phyloP scores from a whole-genome alignment of 2,888 invertebrate genomes.

The Cyaniris semiargus region DNA sequence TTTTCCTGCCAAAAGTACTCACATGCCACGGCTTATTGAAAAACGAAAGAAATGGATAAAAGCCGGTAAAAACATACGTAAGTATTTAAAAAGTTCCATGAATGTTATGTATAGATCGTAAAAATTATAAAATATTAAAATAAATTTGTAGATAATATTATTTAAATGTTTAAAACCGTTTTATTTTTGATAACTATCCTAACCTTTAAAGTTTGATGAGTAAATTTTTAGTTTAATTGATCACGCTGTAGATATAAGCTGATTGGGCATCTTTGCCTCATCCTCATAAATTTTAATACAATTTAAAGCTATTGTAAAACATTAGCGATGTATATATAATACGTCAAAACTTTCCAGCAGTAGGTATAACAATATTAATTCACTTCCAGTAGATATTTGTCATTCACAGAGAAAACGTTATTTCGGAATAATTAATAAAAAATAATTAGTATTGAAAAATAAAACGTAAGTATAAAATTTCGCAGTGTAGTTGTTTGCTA shows the following conservation, averaged over 20 bases:
- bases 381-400: neutral
- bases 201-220: too few relatives aligned
- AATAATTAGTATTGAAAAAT: neutral
- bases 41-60: too few relatives aligned
- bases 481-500: neutral
- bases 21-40: too few relatives aligned
- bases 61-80: too few relatives aligned
- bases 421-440: neutral
- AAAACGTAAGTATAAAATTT: neutral
- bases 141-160: too few relatives aligned
- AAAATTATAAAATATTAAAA: too few relatives aligned
- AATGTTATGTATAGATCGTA: too few relatives aligned
- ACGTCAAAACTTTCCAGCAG: neutral
- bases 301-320: neutral
- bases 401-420: neutral
- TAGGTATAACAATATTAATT: neutral
- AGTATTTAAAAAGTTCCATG: too few relatives aligned
- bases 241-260: neutral
- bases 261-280: neutral
- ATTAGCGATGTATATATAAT: neutral
- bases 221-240: neutral
- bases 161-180: too few relatives aligned
- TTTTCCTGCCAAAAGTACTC: too few relatives aligned
- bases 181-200: too few relatives aligned
- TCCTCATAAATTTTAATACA: slow-evolving; percentile 6